These are phyloP conservation scores for Ischnus inquisitorius DNA, from an alignment of 2,888 invertebrate genomes.

Conservation along the genomic window DNA sequence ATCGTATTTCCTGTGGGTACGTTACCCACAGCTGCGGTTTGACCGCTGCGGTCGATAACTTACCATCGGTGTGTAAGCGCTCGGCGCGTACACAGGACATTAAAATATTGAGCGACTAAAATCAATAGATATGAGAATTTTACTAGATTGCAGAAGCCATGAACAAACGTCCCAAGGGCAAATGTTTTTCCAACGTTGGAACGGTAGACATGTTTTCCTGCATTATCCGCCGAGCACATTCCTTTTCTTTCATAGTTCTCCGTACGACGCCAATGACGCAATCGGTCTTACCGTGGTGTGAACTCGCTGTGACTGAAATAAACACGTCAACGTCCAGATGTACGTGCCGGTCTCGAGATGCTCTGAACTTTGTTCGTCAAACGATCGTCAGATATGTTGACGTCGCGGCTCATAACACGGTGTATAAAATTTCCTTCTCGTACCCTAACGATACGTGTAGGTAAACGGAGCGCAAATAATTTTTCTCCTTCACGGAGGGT, in stretches of 20 bases:
- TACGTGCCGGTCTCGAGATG: conserved; percentile 16
- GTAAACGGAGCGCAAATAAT: conserved; percentile 18
- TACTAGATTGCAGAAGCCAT: too few species aligned
- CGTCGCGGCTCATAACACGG: conserved; percentile 20
- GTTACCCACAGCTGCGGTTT: not conserved
- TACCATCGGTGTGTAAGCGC: not conserved
- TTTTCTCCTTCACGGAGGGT: not conserved
- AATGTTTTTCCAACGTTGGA: not conserved
- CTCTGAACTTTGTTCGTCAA: conserved; percentile 28
- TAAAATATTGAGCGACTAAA: not conserved
- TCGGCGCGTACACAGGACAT: not conserved
- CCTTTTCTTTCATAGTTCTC: not conserved
- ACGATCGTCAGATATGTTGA: conserved; percentile 61
- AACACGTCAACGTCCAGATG: not conserved
- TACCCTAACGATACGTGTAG: conserved; percentile 61
- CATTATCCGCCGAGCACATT: not conserved
- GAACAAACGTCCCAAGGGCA: too few species aligned
- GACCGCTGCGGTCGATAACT: not conserved
- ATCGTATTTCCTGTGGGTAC: not conserved
- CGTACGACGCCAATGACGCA: not conserved
- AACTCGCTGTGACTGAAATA: not conserved
- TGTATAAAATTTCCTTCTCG: conserved; percentile 46
- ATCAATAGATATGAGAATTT: too few species aligned
- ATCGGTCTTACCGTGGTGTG: not conserved
- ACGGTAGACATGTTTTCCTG: not conserved